Percentiles rank a stretch among this genome's conserved stretches.
phyloP scores from a whole-genome alignment of 2,113 vertebrate species.

The Carassius gibelio region DNA sequence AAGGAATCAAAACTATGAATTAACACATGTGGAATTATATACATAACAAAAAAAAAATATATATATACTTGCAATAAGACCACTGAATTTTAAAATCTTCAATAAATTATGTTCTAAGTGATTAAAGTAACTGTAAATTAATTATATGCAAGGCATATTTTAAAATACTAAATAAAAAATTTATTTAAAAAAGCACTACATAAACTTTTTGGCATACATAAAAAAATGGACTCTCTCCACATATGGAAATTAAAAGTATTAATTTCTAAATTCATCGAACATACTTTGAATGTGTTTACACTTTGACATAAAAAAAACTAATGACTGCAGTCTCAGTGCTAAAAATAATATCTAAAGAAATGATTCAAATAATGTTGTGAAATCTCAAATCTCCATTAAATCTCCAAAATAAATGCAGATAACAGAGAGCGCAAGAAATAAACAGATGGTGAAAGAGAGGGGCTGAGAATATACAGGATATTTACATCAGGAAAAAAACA shows the following conservation, averaged over 20 bases:
- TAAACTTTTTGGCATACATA: background rate
- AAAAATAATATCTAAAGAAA: background rate
- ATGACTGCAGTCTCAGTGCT: background rate
- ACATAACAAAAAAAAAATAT: no score
- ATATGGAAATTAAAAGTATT: background rate
- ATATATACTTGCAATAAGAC: no score
- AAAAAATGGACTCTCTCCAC: background rate
- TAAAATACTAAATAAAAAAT: background rate
- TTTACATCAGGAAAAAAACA: conserved; percentile 1
- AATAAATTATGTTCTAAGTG: no score
- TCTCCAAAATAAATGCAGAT: background rate
- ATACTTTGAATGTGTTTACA: background rate
- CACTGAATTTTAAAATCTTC: no score
- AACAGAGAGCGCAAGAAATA: background rate
- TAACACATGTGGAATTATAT: no score
- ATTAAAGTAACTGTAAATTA: no score
- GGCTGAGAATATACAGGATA: background rate
- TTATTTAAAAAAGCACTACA: rapidly evolving
- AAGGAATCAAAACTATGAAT: no score
- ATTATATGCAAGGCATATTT: no score
- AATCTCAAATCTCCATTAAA: background rate
- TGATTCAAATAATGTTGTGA: background rate
- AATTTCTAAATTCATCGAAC: background rate
- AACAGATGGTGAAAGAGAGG: no score
- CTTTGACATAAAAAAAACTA: background rate